Conservation (phyloP, 1,140 invertebrate genomes). For the Rhopalosiphum padi region DNA sequence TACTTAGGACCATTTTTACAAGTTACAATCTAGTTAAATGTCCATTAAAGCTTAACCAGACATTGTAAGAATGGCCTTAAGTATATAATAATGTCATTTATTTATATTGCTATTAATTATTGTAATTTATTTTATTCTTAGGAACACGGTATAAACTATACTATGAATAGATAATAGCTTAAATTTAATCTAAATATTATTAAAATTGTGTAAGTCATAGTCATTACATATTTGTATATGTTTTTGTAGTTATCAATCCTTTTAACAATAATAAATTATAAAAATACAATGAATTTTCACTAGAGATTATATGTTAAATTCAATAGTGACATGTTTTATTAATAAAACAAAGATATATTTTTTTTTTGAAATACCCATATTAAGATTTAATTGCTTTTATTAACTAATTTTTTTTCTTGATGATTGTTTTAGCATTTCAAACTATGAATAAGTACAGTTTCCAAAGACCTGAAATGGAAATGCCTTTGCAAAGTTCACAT, state of each 20-base stretch:
- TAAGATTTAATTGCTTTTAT: not conserved
- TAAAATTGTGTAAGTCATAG: too few relatives aligned
- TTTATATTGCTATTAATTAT: too few relatives aligned
- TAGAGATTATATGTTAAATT: not conserved
- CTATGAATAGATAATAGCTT: too few relatives aligned
- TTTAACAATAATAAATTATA: not conserved
- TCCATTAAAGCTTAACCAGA: too few relatives aligned
- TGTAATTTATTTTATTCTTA: too few relatives aligned
- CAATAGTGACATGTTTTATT: not conserved
- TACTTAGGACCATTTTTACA: too few relatives aligned
- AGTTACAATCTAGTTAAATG: too few relatives aligned
- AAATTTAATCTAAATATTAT: too few relatives aligned
- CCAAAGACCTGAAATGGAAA: conserved; percentile 55
- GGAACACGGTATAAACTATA: too few relatives aligned
- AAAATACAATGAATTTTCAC: not conserved
- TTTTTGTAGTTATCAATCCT: not conserved
- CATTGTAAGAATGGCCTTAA: too few relatives aligned
- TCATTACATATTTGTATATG: too few relatives aligned
- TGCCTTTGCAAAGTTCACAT: conserved; percentile 51
- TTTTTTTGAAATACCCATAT: not conserved
- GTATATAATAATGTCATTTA: too few relatives aligned
- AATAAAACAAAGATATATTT: not conserved
- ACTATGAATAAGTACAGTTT: conserved; percentile 46
- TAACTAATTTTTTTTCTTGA: not conserved
- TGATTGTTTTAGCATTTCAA: conserved; percentile 6